A percentile compares a stretch with the other conserved stretches of the same genome.
These are phyloP conservation scores for Drosophila borealis DNA, from an alignment of 2,888 invertebrate genomes.

Conservation along the genomic window DNA sequence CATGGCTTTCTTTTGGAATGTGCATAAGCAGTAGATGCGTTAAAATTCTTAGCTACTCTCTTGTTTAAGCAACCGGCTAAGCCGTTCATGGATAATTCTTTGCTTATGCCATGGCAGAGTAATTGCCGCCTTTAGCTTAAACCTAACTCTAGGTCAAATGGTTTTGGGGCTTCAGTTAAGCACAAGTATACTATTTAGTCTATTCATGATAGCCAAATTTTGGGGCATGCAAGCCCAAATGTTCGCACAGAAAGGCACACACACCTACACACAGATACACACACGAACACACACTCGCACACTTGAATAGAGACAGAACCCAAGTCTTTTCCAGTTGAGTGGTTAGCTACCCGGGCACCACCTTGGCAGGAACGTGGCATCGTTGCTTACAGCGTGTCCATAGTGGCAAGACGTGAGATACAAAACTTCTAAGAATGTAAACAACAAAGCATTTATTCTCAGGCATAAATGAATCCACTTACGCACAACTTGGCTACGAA, in stretches of 20 bases:
- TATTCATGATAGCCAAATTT: conserved; percentile 27
- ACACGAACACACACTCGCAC: conserved; percentile 9
- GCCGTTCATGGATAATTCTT: conserved; percentile 15
- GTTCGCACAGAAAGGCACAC: conserved; percentile 3
- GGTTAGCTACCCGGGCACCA: conserved; percentile 42
- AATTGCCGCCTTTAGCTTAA: conserved; percentile 34
- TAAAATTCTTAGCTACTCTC: conserved; percentile 14
- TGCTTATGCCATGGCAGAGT: conserved; percentile 6
- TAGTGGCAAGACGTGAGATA: conserved; percentile 66
- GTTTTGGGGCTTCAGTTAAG: conserved; percentile 22
- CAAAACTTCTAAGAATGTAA: conserved; percentile 75
- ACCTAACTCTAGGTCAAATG: conserved; percentile 26
- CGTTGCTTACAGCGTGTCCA: conserved; percentile 42
- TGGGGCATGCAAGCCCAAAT: conserved; percentile 37
- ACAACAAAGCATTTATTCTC: conserved; percentile 75
- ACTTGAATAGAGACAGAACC: conserved; percentile 22
- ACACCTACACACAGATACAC: conserved; percentile 5
- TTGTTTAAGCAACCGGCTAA: conserved; percentile 30
- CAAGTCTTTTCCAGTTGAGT: conserved; percentile 55
- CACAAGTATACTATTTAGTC: conserved; percentile 10
- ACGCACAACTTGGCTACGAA: conserved; percentile 56
- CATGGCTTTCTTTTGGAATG: not conserved
- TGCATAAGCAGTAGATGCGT: not conserved
- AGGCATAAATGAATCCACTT: conserved; percentile 76
- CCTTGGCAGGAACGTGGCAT: conserved; percentile 37